These are phyloP conservation scores for Eupleurogrammus muticus DNA, from an alignment of 2,797 vertebrate species.

Conservation along the genomic window DNA sequence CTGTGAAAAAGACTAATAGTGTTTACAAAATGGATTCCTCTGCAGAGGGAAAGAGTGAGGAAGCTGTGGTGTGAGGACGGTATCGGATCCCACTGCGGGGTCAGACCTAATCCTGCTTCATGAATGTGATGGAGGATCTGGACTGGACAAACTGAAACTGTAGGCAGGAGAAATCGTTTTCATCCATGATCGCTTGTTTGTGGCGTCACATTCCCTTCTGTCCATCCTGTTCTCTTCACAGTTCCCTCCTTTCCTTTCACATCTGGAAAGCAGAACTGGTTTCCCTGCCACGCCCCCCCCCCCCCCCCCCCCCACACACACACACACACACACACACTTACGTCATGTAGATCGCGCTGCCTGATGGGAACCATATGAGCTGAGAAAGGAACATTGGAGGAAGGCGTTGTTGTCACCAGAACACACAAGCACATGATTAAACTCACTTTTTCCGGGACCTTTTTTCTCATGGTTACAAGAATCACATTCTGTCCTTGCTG, in stretches of 20 bases:
- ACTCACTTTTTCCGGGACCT: slow-evolving; percentile 68
- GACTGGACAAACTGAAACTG: slow-evolving; percentile 4
- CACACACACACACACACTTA: slow-evolving; percentile 61
- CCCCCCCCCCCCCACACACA: slow-evolving; percentile 35
- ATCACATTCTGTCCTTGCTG: slow-evolving; percentile 10
- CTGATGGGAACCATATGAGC: slow-evolving; percentile 87
- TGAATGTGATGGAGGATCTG: slow-evolving; percentile 1
- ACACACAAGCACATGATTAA: slow-evolving; percentile 59
- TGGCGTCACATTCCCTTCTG: slow-evolving; percentile 35
- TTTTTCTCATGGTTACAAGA: slow-evolving; percentile 21
- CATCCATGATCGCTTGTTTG: slow-evolving; percentile 4
- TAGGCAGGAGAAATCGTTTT: background rate
- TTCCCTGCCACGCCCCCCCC: slow-evolving; percentile 58
- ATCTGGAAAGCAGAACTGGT: slow-evolving; percentile 85
- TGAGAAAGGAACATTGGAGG: slow-evolving; percentile 69
- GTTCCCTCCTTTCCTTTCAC: slow-evolving; percentile 72
- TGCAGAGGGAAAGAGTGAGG: slow-evolving; percentile 36
- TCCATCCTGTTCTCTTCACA: slow-evolving; percentile 62
- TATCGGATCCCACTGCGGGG: slow-evolving; percentile 7
- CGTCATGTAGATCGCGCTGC: slow-evolving; percentile 81
- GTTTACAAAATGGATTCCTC: slow-evolving; percentile 51
- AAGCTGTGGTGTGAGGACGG: slow-evolving; percentile 45
- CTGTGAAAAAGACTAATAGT: slow-evolving; percentile 7
- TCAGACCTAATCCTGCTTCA: slow-evolving; percentile 55
- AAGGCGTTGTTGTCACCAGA: slow-evolving; percentile 70